phyloP scores from a whole-genome alignment of 53 echinoderm and acorn worm species.

The Holothuria leucospilota region DNA sequence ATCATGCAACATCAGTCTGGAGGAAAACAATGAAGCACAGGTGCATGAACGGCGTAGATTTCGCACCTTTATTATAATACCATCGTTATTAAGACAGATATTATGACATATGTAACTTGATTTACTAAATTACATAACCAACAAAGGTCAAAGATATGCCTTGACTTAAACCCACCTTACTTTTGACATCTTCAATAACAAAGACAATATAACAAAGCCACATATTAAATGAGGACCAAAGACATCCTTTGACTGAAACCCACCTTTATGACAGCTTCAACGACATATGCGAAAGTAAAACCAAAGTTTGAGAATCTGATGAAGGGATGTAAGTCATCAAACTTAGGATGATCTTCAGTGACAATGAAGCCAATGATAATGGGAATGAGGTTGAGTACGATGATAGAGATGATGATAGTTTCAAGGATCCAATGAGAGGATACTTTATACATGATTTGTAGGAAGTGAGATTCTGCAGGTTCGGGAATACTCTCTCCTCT shows the following conservation, averaged over 20 bases:
- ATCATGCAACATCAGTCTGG: no score
- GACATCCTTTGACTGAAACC: neutral
- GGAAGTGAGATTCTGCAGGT: slow-evolving; percentile 41
- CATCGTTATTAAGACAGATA: no score
- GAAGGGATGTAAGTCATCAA: slow-evolving; percentile 44
- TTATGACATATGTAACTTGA: no score
- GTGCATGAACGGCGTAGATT: no score
- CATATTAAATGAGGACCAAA: no score
- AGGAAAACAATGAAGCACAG: no score
- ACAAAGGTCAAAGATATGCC: no score
- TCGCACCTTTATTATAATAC: no score
- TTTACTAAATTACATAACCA: no score
- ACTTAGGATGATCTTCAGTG: slow-evolving; percentile 58
- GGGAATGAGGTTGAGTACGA: slow-evolving; percentile 85
- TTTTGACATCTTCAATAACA: no score
- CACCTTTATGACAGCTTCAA: slow-evolving; percentile 92
- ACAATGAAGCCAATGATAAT: slow-evolving; percentile 83
- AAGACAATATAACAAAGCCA: no score
- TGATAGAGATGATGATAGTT: slow-evolving; percentile 72
- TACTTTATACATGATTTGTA: slow-evolving; percentile 60
- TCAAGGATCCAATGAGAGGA: slow-evolving; percentile 73
- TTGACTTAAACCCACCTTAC: no score
- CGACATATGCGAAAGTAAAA: slow-evolving; percentile 72
- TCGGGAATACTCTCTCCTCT: slow-evolving; percentile 65
- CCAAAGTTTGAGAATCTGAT: slow-evolving; percentile 77